phyloP scores from a whole-genome alignment of 2,888 invertebrate genomes.

The Julus scandinavius region DNA sequence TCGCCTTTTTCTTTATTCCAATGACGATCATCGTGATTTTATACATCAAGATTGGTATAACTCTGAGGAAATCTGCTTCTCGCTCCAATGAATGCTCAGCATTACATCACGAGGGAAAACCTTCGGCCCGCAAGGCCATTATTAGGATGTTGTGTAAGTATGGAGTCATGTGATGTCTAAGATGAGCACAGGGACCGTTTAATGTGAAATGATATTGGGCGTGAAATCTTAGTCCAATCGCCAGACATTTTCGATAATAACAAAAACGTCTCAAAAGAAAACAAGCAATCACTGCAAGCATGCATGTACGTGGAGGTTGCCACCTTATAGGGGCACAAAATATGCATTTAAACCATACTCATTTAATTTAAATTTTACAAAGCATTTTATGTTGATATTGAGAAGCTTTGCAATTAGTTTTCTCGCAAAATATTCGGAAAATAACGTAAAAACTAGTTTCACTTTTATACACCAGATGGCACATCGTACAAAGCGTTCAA shows the following conservation, averaged over 20 bases:
- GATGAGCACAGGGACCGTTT: not conserved
- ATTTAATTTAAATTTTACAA: no score
- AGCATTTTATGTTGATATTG: no score
- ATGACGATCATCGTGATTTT: slow-evolving; percentile 79
- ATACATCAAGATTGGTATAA: slow-evolving; percentile 78
- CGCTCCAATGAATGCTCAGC: slow-evolving; percentile 49
- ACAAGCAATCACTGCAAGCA: not conserved
- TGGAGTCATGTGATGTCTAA: no score
- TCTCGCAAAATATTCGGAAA: not conserved
- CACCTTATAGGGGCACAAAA: not conserved
- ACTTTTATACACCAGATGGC: slow-evolving; percentile 8
- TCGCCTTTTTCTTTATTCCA: slow-evolving; percentile 83
- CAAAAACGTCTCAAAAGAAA: not conserved
- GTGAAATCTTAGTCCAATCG: not conserved
- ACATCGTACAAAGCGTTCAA: not conserved
- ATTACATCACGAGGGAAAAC: slow-evolving; percentile 55
- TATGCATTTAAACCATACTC: not conserved
- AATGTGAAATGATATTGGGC: not conserved
- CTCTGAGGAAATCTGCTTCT: slow-evolving; percentile 57
- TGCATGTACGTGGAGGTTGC: not conserved
- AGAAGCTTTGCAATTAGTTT: no score
- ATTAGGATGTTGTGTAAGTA: slow-evolving; percentile 65
- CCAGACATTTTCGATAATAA: not conserved
- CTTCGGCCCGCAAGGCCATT: slow-evolving; percentile 61
- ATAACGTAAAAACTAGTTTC: no score